Evolutionary conservation across 1,140 invertebrate genomes (phyloP).

Genomic region (Drosophila truncata): DNA sequence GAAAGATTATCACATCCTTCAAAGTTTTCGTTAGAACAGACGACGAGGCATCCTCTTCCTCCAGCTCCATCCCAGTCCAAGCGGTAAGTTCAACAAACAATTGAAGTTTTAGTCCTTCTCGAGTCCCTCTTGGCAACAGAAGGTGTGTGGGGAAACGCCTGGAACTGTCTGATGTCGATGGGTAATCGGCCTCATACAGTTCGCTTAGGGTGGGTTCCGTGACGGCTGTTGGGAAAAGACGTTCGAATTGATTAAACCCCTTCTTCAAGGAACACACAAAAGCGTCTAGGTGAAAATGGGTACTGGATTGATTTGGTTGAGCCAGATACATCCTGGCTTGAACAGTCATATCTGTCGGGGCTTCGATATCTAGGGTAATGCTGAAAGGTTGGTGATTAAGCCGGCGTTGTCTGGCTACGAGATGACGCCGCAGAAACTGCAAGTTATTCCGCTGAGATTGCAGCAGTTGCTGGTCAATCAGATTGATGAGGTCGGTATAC

Average conservation of each 20-base stretch:
- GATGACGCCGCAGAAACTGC: conserved; percentile 57
- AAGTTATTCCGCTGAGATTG: conserved; percentile 65
- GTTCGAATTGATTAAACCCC: conserved; percentile 85
- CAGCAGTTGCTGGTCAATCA: conserved; percentile 72
- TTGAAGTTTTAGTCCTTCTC: conserved; percentile 47
- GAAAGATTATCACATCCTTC: conserved; percentile 56
- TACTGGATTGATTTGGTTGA: conserved; percentile 20
- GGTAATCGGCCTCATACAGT: conserved; percentile 69
- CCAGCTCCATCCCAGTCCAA: neutral
- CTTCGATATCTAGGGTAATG: conserved; percentile 47
- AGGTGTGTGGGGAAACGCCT: conserved; percentile 81
- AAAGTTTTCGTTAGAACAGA: conserved; percentile 19
- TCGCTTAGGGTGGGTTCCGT: conserved; percentile 80
- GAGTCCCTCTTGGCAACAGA: conserved; percentile 86
- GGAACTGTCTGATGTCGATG: conserved; percentile 33
- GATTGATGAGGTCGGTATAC: conserved; percentile 61
- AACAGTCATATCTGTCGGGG: conserved; percentile 66
- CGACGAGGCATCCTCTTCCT: neutral
- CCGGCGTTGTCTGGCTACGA: conserved; percentile 86
- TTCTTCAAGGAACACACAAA: conserved; percentile 66
- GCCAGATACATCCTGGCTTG: conserved; percentile 62
- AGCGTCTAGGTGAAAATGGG: conserved; percentile 73
- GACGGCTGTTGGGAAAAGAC: conserved; percentile 62
- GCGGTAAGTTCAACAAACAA: conserved; percentile 41
- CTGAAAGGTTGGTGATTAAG: conserved; percentile 86